phyloP scores from a whole-genome alignment of 2,797 vertebrate species.

The Ciconia nigra region DNA sequence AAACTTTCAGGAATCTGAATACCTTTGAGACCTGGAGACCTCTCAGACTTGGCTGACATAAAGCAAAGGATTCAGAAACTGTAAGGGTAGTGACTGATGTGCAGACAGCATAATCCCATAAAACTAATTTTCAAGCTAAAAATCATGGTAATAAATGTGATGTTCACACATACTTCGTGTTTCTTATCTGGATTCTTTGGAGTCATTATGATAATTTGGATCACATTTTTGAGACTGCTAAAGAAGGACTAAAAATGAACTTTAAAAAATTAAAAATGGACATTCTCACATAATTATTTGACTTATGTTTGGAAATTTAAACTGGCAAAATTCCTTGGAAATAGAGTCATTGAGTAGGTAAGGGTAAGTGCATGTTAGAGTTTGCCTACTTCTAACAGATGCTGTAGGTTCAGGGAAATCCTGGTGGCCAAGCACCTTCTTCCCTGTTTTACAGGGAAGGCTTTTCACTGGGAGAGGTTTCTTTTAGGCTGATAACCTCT shows the following conservation, averaged over 20 bases:
- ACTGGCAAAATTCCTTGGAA: background rate
- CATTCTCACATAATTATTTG: background rate
- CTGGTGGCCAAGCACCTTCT: background rate
- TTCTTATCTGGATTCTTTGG: background rate
- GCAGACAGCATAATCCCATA: background rate
- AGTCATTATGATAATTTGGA: background rate
- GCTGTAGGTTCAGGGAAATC: background rate
- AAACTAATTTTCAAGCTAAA: background rate
- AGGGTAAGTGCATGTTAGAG: background rate
- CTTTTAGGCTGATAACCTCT: background rate
- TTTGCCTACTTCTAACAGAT: background rate
- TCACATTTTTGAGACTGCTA: background rate
- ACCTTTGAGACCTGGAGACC: background rate
- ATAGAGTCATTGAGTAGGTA: background rate
- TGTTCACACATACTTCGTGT: background rate
- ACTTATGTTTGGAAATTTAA: background rate
- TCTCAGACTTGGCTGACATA: background rate
- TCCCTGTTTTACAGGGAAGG: background rate
- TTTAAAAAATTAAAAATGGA: background rate
- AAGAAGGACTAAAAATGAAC: background rate
- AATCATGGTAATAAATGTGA: background rate
- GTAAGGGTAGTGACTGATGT: background rate
- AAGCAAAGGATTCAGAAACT: background rate
- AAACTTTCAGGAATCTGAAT: background rate
- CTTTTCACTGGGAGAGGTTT: background rate